phyloP scores from a whole-genome alignment of 2,113 vertebrate species.

The Neolamprologus tretocephalus region DNA sequence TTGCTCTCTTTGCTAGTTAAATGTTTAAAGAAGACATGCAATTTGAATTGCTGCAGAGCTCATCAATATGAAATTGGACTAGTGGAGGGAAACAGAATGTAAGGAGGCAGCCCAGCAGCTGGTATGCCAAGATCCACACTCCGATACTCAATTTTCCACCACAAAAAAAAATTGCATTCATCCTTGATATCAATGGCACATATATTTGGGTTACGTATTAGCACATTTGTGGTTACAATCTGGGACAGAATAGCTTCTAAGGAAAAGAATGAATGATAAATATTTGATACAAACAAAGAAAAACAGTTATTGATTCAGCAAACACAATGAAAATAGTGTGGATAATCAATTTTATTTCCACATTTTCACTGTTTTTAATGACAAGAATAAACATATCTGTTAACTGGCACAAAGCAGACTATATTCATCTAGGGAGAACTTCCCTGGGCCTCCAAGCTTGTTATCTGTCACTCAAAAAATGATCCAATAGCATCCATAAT shows the following conservation, averaged over 20 bases:
- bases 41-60: slow-evolving; percentile 72
- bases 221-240: slow-evolving; percentile 4
- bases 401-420: not conserved
- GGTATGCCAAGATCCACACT: slow-evolving; percentile 31
- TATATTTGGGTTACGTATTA: not conserved
- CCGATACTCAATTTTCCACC: slow-evolving; percentile 48
- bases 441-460: slow-evolving; percentile 29
- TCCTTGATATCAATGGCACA: slow-evolving; percentile 1
- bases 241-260: not conserved
- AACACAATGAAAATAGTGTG: not conserved
- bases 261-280: slow-evolving; percentile 1
- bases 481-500: slow-evolving; percentile 52
- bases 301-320: not conserved
- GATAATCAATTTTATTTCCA: not conserved
- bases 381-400: slow-evolving; percentile 20
- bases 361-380: not conserved
- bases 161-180: not conserved
- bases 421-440: not conserved
- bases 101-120: slow-evolving; percentile 63
- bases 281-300: not conserved
- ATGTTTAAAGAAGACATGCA: slow-evolving; percentile 74
- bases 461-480: slow-evolving; percentile 58
- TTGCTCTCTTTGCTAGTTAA: slow-evolving; percentile 70
- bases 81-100: slow-evolving; percentile 54
- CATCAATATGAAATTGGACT: slow-evolving; percentile 77